phyloP scores from a whole-genome alignment of 2,113 vertebrate genomes.

The Oryzias melastigma region DNA sequence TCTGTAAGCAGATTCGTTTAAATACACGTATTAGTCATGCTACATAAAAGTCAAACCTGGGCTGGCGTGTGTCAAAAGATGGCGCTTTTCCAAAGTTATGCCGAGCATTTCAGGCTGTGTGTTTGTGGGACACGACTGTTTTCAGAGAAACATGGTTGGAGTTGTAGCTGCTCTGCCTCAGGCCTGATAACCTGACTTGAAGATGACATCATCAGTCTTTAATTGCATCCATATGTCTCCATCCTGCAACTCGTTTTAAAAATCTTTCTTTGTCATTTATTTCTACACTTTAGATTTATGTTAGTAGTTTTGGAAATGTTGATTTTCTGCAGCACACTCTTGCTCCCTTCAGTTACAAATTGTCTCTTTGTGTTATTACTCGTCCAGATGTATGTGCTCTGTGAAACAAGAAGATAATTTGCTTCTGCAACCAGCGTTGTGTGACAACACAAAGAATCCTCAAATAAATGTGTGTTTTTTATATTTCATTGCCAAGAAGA shows the following conservation, averaged over 20 bases:
- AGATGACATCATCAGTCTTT: slow-evolving; percentile 70
- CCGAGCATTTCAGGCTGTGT: slow-evolving; percentile 7
- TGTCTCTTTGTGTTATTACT: background rate
- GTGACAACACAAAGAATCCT: no score
- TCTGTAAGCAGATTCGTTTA: slow-evolving; percentile 32
- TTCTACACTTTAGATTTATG: background rate
- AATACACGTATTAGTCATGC: slow-evolving; percentile 30
- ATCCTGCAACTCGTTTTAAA: slow-evolving; percentile 1
- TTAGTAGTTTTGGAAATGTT: background rate
- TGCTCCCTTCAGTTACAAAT: slow-evolving; percentile 1
- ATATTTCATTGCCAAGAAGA: no score
- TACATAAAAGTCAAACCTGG: slow-evolving; percentile 5
- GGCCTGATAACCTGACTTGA: slow-evolving; percentile 73
- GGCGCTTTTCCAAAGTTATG: slow-evolving; percentile 13
- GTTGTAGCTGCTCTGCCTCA: slow-evolving; percentile 55
- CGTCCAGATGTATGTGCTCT: slow-evolving; percentile 4
- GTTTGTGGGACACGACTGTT: slow-evolving; percentile 17
- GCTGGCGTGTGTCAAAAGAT: slow-evolving; percentile 15
- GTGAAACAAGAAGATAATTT: slow-evolving; percentile 8
- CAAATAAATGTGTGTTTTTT: no score
- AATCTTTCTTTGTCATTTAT: slow-evolving; percentile 14
- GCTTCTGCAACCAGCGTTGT: no score
- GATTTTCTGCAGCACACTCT: background rate
- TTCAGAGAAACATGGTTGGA: slow-evolving; percentile 56
- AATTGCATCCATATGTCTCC: slow-evolving; percentile 72